Conservation (phyloP, 2,113 vertebrate genomes). For the Syngnathoides biaculeatus region DNA sequence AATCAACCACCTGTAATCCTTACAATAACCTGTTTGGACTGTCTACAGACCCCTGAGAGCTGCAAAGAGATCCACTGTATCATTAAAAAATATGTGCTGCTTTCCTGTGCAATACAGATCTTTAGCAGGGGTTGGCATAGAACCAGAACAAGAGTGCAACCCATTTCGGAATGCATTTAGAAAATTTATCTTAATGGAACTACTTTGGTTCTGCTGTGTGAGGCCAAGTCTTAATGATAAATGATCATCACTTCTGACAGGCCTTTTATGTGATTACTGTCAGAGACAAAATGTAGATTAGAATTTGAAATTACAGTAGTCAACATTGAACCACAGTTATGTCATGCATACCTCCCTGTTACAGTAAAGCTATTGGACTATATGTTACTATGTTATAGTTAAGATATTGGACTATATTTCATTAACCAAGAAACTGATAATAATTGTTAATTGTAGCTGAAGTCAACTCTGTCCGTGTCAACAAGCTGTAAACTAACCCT, state of each 20-base stretch:
- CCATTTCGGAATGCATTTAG: conserved; percentile 10
- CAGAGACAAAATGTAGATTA: conserved; percentile 17
- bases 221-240: conserved; percentile 28
- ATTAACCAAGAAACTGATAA: not conserved
- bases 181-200: conserved; percentile 26
- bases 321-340: not conserved
- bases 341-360: not conserved
- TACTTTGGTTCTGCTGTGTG: conserved; percentile 1
- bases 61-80: conserved; percentile 59
- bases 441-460: not conserved
- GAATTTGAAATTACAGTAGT: conserved; percentile 8
- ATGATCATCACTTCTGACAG: conserved; percentile 19
- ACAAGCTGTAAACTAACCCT: conserved; percentile 22
- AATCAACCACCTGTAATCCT: conserved; percentile 10
- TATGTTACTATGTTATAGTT: not conserved
- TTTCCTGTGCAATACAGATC: conserved; percentile 24
- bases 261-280: conserved; percentile 6
- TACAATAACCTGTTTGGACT: conserved; percentile 13
- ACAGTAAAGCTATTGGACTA: not conserved
- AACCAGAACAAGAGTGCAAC: conserved; percentile 13
- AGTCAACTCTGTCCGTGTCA: conserved; percentile 50
- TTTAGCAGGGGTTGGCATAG: conserved; percentile 21
- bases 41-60: conserved; percentile 34
- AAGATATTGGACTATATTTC: not conserved
- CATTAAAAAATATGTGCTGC: conserved; percentile 49